These are phyloP conservation scores for Chymomyza caudatula DNA, from an alignment of 2,888 invertebrate genomes.

Conservation along the genomic window DNA sequence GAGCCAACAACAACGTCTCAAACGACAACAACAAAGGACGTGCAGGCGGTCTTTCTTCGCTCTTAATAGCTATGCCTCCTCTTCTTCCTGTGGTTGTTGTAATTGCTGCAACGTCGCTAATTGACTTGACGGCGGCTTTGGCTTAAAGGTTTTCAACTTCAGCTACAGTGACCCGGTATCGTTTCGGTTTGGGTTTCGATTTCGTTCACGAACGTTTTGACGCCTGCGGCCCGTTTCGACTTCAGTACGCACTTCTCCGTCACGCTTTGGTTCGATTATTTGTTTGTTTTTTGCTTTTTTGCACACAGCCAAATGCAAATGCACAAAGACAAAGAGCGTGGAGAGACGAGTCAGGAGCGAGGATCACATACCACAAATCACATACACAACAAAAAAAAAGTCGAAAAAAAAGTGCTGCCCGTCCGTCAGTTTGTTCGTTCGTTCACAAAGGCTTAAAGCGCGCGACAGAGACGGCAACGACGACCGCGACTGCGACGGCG, in stretches of 20 bases:
- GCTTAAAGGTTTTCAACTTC: not conserved
- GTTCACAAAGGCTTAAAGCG: too few species aligned
- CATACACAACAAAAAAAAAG: conserved; percentile 5
- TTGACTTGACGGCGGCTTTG: not conserved
- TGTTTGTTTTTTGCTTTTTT: not conserved
- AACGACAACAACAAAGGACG: not conserved
- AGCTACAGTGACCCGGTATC: too few species aligned
- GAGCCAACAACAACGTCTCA: too few species aligned
- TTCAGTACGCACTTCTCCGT: not conserved
- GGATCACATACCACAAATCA: conserved; percentile 1
- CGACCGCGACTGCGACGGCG: conserved; percentile 50
- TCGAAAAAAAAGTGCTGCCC: not conserved
- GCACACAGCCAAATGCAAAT: conserved; percentile 2
- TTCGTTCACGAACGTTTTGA: not conserved
- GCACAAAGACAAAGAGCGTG: conserved; percentile 31
- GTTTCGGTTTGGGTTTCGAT: not conserved
- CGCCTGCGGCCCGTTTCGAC: not conserved
- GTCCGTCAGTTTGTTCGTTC: too few species aligned
- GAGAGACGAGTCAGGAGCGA: not conserved
- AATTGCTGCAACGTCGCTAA: conserved; percentile 8
- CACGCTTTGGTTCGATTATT: not conserved
- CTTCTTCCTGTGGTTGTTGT: not conserved
- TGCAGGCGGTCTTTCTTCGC: not conserved
- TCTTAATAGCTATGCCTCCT: too few species aligned
- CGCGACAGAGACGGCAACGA: conserved; percentile 70